Conservation (phyloP, 2,888 invertebrate species). For the Adineta ricciae region DNA sequence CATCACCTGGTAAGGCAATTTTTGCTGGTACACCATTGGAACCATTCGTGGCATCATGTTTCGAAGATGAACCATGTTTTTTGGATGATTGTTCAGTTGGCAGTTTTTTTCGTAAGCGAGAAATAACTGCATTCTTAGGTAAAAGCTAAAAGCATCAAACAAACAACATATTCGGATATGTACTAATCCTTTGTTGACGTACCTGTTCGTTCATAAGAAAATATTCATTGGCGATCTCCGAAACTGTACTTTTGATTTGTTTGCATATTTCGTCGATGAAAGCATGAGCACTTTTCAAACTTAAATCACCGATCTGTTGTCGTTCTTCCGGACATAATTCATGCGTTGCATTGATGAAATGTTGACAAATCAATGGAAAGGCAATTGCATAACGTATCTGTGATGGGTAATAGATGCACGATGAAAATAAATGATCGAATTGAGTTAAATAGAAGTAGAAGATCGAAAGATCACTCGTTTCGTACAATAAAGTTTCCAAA, state of each 20-base stretch:
- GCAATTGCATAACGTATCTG: slow-evolving; percentile 87
- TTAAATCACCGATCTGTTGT: slow-evolving; percentile 18
- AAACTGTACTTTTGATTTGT: slow-evolving; percentile 9
- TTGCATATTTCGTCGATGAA: slow-evolving; percentile 20
- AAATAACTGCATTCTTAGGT: slow-evolving; percentile 84
- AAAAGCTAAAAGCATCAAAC: slow-evolving; percentile 58
- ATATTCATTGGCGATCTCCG: slow-evolving; percentile 23
- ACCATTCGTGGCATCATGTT: background rate
- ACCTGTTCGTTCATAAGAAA: slow-evolving; percentile 19
- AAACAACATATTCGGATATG: slow-evolving; percentile 30
- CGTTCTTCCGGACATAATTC: slow-evolving; percentile 89
- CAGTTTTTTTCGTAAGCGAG: background rate
- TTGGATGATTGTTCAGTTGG: background rate
- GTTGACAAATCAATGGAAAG: slow-evolving; percentile 90
- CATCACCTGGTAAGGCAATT: slow-evolving; percentile 66
- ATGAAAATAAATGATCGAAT: slow-evolving; percentile 93
- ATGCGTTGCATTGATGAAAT: slow-evolving; percentile 93
- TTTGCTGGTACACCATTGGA: background rate
- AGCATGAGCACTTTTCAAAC: slow-evolving; percentile 13
- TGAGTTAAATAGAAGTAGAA: slow-evolving; percentile 63
- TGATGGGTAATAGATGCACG: slow-evolving; percentile 95
- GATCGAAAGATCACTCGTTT: slow-evolving; percentile 89
- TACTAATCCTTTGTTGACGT: background rate
- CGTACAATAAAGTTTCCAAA: slow-evolving; percentile 85
- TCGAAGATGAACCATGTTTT: background rate